Conservation (phyloP, 2,888 invertebrate genomes). For the Onthophagus sagittarius region DNA sequence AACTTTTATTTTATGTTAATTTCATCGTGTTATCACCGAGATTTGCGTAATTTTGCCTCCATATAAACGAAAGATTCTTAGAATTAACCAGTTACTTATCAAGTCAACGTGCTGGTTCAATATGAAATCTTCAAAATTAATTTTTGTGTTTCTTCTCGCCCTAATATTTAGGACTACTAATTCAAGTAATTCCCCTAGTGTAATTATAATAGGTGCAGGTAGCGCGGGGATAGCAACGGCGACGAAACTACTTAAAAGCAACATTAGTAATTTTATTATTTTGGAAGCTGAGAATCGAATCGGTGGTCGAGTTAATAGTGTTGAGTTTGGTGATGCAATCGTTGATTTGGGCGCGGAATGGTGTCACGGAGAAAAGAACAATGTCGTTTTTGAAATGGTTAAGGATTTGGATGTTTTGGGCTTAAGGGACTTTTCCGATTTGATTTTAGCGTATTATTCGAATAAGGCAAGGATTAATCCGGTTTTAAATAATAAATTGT, state of each 20-base stretch:
- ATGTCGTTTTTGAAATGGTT: slow-evolving; percentile 42
- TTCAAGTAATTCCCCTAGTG: slow-evolving; percentile 1
- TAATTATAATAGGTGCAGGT: slow-evolving; percentile 57
- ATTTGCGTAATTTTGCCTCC: neutral
- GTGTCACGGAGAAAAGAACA: slow-evolving; percentile 46
- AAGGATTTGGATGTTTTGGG: slow-evolving; percentile 37
- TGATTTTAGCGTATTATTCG: slow-evolving; percentile 20
- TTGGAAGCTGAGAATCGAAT: slow-evolving; percentile 46
- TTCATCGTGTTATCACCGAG: neutral
- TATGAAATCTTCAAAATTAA: neutral
- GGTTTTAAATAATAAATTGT: slow-evolving; percentile 15
- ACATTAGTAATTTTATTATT: slow-evolving; percentile 50
- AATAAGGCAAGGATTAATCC: slow-evolving; percentile 14
- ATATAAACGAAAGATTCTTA: neutral
- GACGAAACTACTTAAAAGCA: slow-evolving; percentile 48
- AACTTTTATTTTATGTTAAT: neutral
- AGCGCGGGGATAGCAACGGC: slow-evolving; percentile 56
- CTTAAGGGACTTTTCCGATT: slow-evolving; percentile 10
- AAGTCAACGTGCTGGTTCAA: neutral
- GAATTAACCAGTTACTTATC: neutral
- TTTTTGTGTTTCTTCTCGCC: slow-evolving; percentile 35
- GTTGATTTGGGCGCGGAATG: slow-evolving; percentile 45
- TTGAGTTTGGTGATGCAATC: slow-evolving; percentile 31
- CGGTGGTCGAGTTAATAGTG: slow-evolving; percentile 40
- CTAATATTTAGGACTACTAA: slow-evolving; percentile 17